Conservation (phyloP, 2,797 vertebrate species). For the Tinamus major region DNA sequence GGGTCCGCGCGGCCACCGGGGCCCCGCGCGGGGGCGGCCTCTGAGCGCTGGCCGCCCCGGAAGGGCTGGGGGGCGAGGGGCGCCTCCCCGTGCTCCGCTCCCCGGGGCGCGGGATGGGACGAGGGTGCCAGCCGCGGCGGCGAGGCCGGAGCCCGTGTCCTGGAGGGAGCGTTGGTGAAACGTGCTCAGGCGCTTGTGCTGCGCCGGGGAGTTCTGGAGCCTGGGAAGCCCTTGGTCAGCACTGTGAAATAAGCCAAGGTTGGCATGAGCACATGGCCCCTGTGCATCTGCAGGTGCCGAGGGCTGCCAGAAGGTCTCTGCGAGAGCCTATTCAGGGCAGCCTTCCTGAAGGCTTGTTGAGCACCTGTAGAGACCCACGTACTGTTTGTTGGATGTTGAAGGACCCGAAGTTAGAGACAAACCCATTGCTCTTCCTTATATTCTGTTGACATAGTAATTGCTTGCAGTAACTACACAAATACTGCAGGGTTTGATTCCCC, state of each 20-base stretch:
- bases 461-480: neutral
- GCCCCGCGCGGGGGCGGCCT: too few species aligned
- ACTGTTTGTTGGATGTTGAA: neutral
- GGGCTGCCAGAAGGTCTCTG: neutral
- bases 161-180: too few species aligned
- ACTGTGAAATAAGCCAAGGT: too few species aligned
- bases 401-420: neutral
- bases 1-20: too few species aligned
- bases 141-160: too few species aligned
- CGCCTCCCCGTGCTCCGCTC: neutral
- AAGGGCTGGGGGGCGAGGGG: neutral
- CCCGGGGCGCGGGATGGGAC: too few species aligned
- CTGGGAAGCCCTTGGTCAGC: too few species aligned
- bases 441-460: neutral
- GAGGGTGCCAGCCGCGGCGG: neutral
- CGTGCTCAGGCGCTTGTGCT: too few species aligned
- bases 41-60: neutral
- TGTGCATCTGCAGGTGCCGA: neutral
- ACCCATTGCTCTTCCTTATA: fast-evolving
- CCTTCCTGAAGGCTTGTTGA: neutral
- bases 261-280: too few species aligned
- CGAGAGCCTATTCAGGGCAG: too few species aligned
- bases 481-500: neutral
- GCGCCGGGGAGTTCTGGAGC: too few species aligned
- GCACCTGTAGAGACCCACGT: neutral